phyloP scores from a whole-genome alignment of 2,113 vertebrate genomes.

The Condylura cristata region DNA sequence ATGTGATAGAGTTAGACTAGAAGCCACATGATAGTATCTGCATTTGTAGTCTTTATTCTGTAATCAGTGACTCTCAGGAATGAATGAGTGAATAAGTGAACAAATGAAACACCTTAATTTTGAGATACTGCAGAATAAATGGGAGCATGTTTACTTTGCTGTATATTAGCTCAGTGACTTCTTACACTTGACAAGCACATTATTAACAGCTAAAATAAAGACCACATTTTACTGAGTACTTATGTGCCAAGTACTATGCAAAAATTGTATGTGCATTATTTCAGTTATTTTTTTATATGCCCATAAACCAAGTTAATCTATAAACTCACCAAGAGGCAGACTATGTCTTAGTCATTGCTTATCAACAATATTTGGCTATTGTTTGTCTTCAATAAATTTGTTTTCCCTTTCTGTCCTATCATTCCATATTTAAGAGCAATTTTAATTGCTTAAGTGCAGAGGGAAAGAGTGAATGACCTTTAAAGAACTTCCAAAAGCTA shows the following conservation, averaged over 20 bases:
- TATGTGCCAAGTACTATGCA: not conserved
- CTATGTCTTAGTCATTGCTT: not conserved
- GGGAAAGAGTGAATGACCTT: slow-evolving; percentile 66
- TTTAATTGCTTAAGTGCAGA: slow-evolving; percentile 65
- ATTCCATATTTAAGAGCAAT: slow-evolving; percentile 51
- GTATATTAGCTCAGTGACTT: slow-evolving; percentile 12
- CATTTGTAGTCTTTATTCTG: not conserved
- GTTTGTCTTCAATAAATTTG: slow-evolving; percentile 64
- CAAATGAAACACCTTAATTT: not conserved
- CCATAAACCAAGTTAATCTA: slow-evolving; percentile 36
- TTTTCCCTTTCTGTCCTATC: slow-evolving; percentile 39
- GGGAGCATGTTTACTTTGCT: not conserved
- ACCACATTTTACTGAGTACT: slow-evolving; percentile 24
- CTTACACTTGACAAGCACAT: not conserved
- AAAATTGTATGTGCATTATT: slow-evolving; percentile 12
- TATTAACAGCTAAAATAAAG: slow-evolving; percentile 40
- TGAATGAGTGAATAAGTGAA: not conserved
- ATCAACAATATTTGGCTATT: slow-evolving; percentile 5
- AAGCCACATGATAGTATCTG: not conserved
- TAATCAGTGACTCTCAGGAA: not conserved
- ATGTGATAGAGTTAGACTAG: not conserved
- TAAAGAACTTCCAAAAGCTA: slow-evolving; percentile 66
- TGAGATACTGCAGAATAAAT: not conserved
- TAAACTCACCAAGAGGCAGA: not conserved
- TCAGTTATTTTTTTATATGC: slow-evolving; percentile 35